Evolutionary conservation across 1,140 invertebrate species (phyloP), one percentile per base, ranked within the genome.

Genomic region (Saxidomus purpurata): DNA sequence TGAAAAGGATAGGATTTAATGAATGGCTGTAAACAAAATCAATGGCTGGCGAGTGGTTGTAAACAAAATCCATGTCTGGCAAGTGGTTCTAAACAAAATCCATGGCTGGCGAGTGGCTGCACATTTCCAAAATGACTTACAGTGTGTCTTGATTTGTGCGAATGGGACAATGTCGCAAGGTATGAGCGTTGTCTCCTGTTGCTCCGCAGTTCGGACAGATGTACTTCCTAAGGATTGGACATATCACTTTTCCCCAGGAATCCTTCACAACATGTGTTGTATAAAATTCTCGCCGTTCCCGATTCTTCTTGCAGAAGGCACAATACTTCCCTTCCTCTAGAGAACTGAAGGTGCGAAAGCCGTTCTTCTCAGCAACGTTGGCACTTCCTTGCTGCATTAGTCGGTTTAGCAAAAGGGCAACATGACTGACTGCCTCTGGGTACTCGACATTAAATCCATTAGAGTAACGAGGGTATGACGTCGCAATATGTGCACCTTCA

Each of bases 231-330:
- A 91, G 76, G 25, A 79, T 52, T 55, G 87, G 81, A 47, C 86
- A 84, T 13, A 82, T 85, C 0, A 89, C 79, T 52, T 84, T 82
- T 34, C 81, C 79, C 43, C 47, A 74, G 25, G 25, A 43, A 59
- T 81, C 82, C 36, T 84, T 89, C 1, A 89, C 43, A 63, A 86
- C 40, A 67, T 85, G 79, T 38, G 79, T 82, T 31, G 52, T 71
- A 34, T 77, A 89, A 22, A 52, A 84, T 28, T 89, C 87, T 28
- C 11, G 28, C 31, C 40, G 17, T 43, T 89, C 87, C 38, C 63
- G 40, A 40, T 89, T 89, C 28, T 36, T 81, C 47, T 90, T 90
- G 47, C 84, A 87, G 63, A 90, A 90, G 4, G 80, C 76, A 85
- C 89, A 85, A 19, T 47, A 71, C 36, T 40, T 83, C 4, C 40